Evolutionary conservation across 2,888 invertebrate species (phyloP).

Genomic region (Masnerella sp.): DNA sequence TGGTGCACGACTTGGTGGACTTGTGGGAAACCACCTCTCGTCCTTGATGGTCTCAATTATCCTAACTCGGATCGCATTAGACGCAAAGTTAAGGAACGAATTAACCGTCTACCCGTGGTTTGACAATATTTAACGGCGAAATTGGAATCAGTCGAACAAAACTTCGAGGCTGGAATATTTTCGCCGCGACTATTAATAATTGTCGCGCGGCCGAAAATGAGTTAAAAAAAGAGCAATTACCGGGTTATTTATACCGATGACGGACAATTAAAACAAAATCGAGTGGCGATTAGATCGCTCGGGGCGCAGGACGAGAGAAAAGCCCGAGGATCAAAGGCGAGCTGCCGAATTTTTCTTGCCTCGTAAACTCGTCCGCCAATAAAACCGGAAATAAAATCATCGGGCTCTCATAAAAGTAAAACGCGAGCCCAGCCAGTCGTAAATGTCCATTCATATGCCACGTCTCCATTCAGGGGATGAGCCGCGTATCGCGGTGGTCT

Average conservation of each 20-base stretch:
- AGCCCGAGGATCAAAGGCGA: constrained; percentile 68
- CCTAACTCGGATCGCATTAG: constrained; percentile 58
- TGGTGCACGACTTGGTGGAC: constrained; percentile 61
- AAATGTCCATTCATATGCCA: constrained; percentile 74
- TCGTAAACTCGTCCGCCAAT: constrained; percentile 68
- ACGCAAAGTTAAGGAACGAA: constrained; percentile 67
- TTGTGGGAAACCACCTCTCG: constrained; percentile 54
- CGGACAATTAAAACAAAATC: background rate
- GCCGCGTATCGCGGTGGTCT: constrained; percentile 64
- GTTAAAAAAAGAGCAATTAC: too few species aligned
- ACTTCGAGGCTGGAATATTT: constrained; percentile 19
- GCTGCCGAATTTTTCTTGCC: constrained; percentile 66
- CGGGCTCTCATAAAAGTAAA: constrained; percentile 58
- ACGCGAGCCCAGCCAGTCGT: constrained; percentile 66
- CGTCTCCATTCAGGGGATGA: constrained; percentile 65
- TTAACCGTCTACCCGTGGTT: constrained; percentile 65
- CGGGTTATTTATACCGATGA: background rate
- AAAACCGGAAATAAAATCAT: constrained; percentile 74
- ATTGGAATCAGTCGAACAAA: too few species aligned
- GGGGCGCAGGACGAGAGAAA: constrained; percentile 26
- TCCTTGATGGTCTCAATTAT: constrained; percentile 57
- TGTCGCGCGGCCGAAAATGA: background rate
- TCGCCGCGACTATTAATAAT: background rate
- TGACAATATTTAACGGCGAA: constrained; percentile 37
- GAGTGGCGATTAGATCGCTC: background rate